A percentile compares a stretch with the other conserved stretches of the same genome.
phyloP scores from a whole-genome alignment of 2,113 vertebrate species.

The Takifugu bimaculatus region DNA sequence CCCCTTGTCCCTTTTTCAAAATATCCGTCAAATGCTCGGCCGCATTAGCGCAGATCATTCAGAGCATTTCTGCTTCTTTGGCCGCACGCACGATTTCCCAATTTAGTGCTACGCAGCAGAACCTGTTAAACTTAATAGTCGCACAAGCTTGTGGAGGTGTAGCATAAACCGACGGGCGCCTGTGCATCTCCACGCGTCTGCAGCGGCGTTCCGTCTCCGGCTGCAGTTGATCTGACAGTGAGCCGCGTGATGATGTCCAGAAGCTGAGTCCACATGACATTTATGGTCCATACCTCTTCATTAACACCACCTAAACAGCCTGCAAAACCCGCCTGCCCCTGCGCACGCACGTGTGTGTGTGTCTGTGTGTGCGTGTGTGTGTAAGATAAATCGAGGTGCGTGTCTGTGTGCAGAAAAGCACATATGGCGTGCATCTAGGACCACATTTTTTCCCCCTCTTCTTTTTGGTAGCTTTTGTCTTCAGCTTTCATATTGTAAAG shows the following conservation, averaged over 20 bases:
- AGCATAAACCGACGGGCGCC: background rate
- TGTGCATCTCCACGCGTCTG: constrained; percentile 5
- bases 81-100: too few relatives aligned
- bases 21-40: background rate
- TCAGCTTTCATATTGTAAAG: background rate
- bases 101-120: too few relatives aligned
- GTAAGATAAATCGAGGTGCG: constrained; percentile 37
- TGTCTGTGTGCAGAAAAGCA: constrained; percentile 10
- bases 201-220: constrained; percentile 20
- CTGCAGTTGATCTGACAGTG: constrained; percentile 50
- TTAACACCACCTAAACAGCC: constrained; percentile 86
- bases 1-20: constrained; percentile 31
- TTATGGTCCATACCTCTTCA: constrained; percentile 84
- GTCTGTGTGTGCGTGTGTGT: constrained; percentile 24
- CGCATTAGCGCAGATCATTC: background rate
- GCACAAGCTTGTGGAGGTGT: too few relatives aligned
- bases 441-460: constrained; percentile 6
- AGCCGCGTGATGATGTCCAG: constrained; percentile 81
- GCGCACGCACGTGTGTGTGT: constrained; percentile 14
- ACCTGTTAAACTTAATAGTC: too few relatives aligned
- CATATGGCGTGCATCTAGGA: constrained; percentile 16
- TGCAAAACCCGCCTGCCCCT: constrained; percentile 51
- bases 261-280: constrained; percentile 81
- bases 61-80: background rate
- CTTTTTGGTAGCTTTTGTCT: constrained; percentile 1